Evolutionary conservation across 2,888 invertebrate species (phyloP), one percentile per base, ranked within the genome.

Genomic region (Odontocolon sp.): DNA sequence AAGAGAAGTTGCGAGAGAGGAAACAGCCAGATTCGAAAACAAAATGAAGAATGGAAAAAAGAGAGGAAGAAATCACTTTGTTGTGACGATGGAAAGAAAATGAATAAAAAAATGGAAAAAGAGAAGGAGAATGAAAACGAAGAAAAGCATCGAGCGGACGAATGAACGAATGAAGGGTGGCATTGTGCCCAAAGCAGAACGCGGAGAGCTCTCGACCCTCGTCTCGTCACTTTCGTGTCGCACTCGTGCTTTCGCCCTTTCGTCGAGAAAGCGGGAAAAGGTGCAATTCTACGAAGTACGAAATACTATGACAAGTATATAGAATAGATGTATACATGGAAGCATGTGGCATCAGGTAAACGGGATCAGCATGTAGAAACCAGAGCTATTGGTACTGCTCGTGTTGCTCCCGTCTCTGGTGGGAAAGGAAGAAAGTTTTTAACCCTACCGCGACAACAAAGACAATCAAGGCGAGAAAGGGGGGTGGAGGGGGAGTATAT

Each of bases 11-110:
- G 67, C 47, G 26, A 52, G 61, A 16, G 36, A 33, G 11, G 31
- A 61, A 33, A 47, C 47, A 31, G 18, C 5, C 9, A 31, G 33
- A 21, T 33, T 26, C 18, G 11, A 45, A 45, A 26, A 28, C 26
- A 57, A 59, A 33, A 38, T 2, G n/a, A 11, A 28, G 38, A 26
- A 52, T 4, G 31, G 14, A 42, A 45, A 5, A 23, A 33, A 26
- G 18, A 40, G 31, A 64, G 61, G 28, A 68, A 21, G 28, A 11
- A 38, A 50, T 71, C 54, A 68, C 56, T 56, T 71, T 68, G 47
- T 42, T 50, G 26, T 18, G 18, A 42, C 40, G 11, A 21, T 11
- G 9, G 8, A 16, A 42, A 59, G n/a, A 21, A 61, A 47, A 21
- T 52, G 26, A 28, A 52, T n/a, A 66, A 26, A 38, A 52, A 38